These are phyloP conservation scores for Bovichtus variegatus DNA, from an alignment of 2,797 vertebrate species.

Conservation along the genomic window DNA sequence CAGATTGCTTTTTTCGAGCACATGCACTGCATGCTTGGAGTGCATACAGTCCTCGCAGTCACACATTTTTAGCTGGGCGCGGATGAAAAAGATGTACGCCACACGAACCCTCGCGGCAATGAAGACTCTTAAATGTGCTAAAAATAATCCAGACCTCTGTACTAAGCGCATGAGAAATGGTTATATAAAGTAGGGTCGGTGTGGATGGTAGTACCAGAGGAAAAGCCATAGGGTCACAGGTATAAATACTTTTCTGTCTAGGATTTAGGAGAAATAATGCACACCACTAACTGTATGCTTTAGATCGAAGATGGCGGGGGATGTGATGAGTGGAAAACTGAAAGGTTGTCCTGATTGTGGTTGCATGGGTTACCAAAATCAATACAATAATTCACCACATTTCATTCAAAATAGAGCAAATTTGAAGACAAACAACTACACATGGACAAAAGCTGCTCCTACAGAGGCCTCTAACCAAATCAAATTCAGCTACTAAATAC, in stretches of 20 bases:
- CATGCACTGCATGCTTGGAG: too few species aligned
- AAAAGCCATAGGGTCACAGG: conserved; percentile 1
- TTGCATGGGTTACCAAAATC: not conserved
- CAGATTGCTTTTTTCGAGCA: too few species aligned
- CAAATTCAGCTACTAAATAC: not conserved
- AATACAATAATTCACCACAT: conserved; percentile 1
- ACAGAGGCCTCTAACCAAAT: not conserved
- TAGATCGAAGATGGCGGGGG: not conserved
- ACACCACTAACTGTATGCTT: not conserved
- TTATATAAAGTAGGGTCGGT: not conserved
- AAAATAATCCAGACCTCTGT: not conserved
- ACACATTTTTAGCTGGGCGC: too few species aligned
- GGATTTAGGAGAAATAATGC: conserved; percentile 2
- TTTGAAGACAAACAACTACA: not conserved
- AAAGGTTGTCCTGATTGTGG: conserved; percentile 1
- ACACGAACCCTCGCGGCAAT: too few species aligned
- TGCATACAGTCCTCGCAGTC: too few species aligned
- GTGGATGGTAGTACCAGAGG: not conserved
- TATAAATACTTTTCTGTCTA: conserved; percentile 8
- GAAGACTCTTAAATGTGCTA: not conserved
- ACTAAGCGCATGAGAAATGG: not conserved
- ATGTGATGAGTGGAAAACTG: conserved; percentile 6
- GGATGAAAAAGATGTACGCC: too few species aligned
- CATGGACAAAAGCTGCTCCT: not conserved
- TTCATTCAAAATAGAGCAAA: not conserved